Evolutionary conservation across 2,888 invertebrate species (phyloP).

Genomic region (Anorthoa munda): DNA sequence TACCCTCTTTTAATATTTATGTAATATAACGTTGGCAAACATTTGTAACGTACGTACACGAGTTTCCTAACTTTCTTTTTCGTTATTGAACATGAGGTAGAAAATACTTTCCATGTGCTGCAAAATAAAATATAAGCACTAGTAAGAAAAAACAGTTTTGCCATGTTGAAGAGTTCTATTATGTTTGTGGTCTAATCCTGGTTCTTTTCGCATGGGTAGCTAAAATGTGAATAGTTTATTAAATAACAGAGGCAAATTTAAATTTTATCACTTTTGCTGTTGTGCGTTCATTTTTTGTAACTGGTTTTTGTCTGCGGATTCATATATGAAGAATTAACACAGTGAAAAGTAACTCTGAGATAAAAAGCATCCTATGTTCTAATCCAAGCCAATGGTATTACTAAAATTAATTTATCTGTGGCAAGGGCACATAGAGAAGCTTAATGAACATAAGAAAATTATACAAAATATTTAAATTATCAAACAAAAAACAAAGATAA

Average conservation of each 20-base stretch:
- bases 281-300: no score
- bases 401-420: no score
- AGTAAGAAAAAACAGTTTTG: not conserved
- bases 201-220: not conserved
- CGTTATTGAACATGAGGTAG: not conserved
- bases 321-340: no score
- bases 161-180: not conserved
- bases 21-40: not conserved
- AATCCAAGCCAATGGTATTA: no score
- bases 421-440: no score
- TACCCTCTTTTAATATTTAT: not conserved
- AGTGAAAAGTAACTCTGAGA: no score
- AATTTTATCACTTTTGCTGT: not conserved
- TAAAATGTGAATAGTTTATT: not conserved
- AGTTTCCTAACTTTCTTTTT: not conserved
- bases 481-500: no score
- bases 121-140: slow-evolving; percentile 3
- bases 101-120: not conserved
- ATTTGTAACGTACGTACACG: not conserved
- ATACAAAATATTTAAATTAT: no score
- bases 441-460: no score
- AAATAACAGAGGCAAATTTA: not conserved
- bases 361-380: no score
- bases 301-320: no score
- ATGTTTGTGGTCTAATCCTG: not conserved